Evolutionary conservation across 2,113 vertebrate genomes (phyloP), one percentile per base, ranked within the genome.

Genomic region (Chaetodon trifascialis): DNA sequence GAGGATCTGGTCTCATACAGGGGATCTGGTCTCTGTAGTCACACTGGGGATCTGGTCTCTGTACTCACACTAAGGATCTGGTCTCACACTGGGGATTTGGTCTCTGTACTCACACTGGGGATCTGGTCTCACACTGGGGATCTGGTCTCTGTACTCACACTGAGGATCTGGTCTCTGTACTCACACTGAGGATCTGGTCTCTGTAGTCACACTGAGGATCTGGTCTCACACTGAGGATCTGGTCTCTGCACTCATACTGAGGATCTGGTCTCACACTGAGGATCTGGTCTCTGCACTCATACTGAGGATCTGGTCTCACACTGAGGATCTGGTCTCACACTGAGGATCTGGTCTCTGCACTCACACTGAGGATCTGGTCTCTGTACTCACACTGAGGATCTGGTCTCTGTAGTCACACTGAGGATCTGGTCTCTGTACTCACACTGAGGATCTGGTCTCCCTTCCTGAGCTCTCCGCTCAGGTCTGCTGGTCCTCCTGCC

Each of bases 401-500:
- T 56, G 62, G 54, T 74, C 34, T 7, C 3, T 7, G 21, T 4
- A 76, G 95, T 96, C 8, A 97, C 97, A 75, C 96, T 97, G 66
- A 97, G 91, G 84, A 96, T 95, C 93, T 96, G 96, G 90, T 96
- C 95, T 36, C 94, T 16, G 73, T 42, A 84, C 96, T 95, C 91
- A 97, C 97, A 76, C 96, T 97, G 70, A 98, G 94, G 85, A 98
- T 97, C 95, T 97, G 97, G 94, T 97, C 97, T 40, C 97, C 97
- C 58, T 97, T 97, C 52, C 94, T 89, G 12, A 98, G 96, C 82
- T 97, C 97, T 25, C 97, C 97, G 1, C 96, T 98, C 86, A 97
- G 96, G 92, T 98, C 97, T 0, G 97, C 97, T 0, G 97, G 96
- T 17, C 97, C 97, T 25, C 97, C 97, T 0, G 97, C 96, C 30